Evolutionary conservation across 2,888 invertebrate genomes (phyloP).

Genomic region (Scaptomyza parva): DNA sequence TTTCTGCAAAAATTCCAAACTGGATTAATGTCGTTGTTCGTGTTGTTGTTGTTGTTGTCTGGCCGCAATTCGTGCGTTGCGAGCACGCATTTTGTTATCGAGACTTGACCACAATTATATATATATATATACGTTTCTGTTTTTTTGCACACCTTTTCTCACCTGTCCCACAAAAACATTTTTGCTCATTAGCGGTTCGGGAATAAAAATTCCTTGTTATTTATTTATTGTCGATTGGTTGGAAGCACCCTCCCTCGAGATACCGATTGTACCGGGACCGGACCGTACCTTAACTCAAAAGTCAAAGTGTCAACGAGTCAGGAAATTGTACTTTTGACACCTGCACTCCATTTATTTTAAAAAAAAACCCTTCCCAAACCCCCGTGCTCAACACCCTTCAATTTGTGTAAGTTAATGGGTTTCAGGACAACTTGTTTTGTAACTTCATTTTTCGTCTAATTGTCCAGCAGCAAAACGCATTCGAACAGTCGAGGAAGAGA

Average conservation of each 20-base stretch:
- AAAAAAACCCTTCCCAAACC: background rate
- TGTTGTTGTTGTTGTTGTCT: conserved; percentile 31
- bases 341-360: conserved; percentile 28
- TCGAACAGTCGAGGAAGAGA: background rate
- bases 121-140: background rate
- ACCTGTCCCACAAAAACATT: conserved; percentile 55
- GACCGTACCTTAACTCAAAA: conserved; percentile 5
- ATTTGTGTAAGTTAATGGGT: conserved; percentile 42
- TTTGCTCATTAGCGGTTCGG: conserved; percentile 57
- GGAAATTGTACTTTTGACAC: conserved; percentile 52
- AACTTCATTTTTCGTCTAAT: conserved; percentile 68
- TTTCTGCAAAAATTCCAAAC: conserved; percentile 65
- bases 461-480: conserved; percentile 31
- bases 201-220: conserved; percentile 9
- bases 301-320: conserved; percentile 50
- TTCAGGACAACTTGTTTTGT: conserved; percentile 22
- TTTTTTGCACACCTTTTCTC: conserved; percentile 35
- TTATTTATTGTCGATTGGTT: background rate
- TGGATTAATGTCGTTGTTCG: conserved; percentile 23
- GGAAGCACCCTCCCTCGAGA: background rate
- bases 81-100: conserved; percentile 64
- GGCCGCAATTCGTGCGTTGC: conserved; percentile 62
- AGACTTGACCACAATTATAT: conserved; percentile 70
- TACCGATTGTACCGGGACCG: conserved; percentile 1
- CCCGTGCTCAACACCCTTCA: conserved; percentile 1